A percentile compares a stretch with the other conserved stretches of the same genome.
These are phyloP conservation scores for Diabrotica balteata DNA, from an alignment of 2,888 invertebrate species.

Conservation along the genomic window DNA sequence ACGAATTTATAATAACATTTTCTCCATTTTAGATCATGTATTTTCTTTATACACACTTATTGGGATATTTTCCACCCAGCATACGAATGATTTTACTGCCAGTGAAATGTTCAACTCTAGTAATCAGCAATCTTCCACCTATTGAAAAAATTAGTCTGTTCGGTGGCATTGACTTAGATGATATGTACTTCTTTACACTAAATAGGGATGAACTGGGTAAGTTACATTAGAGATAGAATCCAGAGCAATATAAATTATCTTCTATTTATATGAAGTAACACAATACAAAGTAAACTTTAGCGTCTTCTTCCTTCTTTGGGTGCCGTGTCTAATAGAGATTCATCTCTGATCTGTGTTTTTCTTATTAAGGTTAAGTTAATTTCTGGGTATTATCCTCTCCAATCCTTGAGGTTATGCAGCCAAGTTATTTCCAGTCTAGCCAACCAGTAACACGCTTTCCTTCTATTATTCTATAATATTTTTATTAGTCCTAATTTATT, in stretches of 20 bases:
- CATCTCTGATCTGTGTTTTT: too few relatives aligned
- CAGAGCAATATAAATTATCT: not conserved
- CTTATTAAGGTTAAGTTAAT: too few relatives aligned
- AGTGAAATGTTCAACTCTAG: constrained; percentile 7
- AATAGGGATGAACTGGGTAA: constrained; percentile 10
- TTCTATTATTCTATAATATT: too few relatives aligned
- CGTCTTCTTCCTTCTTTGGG: too few relatives aligned
- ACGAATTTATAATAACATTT: not conserved
- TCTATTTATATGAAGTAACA: not conserved
- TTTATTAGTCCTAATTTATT: too few relatives aligned
- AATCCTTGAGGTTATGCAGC: too few relatives aligned
- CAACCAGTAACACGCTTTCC: too few relatives aligned
- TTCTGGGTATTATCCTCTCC: too few relatives aligned
- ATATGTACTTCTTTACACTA: constrained; percentile 13
- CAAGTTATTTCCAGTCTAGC: too few relatives aligned
- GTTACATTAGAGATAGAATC: not conserved
- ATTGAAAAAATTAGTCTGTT: constrained; percentile 11
- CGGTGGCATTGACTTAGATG: constrained; percentile 6
- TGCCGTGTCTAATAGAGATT: too few relatives aligned
- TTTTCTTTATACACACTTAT: constrained; percentile 4
- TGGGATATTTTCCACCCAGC: constrained; percentile 1
- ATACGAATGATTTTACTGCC: not conserved
- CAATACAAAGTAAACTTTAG: too few relatives aligned
- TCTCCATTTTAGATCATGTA: constrained; percentile 2
- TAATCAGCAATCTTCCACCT: constrained; percentile 12